Conservation (phyloP, 2,797 vertebrate genomes). For the Schizopygopsis malacanthus region DNA sequence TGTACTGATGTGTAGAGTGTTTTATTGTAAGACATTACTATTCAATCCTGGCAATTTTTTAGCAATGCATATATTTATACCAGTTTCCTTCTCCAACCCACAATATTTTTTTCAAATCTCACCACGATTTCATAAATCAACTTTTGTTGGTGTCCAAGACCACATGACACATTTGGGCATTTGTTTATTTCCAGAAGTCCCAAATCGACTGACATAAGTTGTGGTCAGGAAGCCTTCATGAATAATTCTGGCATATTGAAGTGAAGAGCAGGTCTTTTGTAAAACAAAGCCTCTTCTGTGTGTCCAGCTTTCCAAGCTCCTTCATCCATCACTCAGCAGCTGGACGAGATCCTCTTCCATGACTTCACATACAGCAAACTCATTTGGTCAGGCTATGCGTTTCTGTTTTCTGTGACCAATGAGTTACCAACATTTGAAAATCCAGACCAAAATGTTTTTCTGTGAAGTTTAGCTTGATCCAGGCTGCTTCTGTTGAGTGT, state of each 20-base stretch:
- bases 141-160: slow-evolving; percentile 1
- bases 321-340: slow-evolving; percentile 16
- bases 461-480: neutral
- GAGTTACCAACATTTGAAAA: neutral
- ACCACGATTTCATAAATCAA: neutral
- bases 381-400: neutral
- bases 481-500: neutral
- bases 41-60: neutral
- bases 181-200: neutral
- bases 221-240: slow-evolving; percentile 2
- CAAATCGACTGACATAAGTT: slow-evolving; percentile 4
- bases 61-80: neutral
- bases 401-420: neutral
- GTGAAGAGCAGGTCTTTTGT: slow-evolving; percentile 33
- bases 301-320: slow-evolving; percentile 19
- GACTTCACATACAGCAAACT: slow-evolving; percentile 38
- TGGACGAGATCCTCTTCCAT: slow-evolving; percentile 19
- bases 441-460: neutral
- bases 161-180: neutral
- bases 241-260: neutral
- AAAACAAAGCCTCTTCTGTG: slow-evolving; percentile 42
- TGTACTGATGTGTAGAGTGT: neutral
- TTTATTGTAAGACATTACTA: neutral
- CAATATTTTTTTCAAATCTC: neutral
- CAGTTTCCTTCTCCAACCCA: neutral